Base-by-base conservation (phyloP, 2,797 vertebrate species). In the Cygnus olor region DNA sequence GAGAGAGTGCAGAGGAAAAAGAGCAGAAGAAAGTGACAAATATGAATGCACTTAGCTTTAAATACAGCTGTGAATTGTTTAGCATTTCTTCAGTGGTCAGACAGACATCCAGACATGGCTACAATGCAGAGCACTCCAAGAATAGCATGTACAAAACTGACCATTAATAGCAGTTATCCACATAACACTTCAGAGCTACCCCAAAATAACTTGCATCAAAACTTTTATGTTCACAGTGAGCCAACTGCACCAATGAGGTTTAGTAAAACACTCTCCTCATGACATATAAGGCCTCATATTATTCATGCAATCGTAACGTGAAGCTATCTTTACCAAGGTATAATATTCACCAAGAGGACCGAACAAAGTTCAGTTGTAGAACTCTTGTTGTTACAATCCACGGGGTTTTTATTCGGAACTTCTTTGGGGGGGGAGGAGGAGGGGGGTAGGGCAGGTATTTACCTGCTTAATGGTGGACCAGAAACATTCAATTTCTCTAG, bases 391-490 rank as follows among this genome's bases (percentile, higher is more conserved):
- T 42, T 60, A 65, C 1, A 7, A 28, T 51, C 44, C 44, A 45
- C 58, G 2, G 51, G 38, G 11, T 42, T 76, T 80, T 61, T 42
- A 83, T 47, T 77, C 58, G 40, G 45, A 86, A 42, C 51, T 10
- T 27, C 11, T 22, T 19, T 51, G 49, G 24, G 38, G 38, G 38
- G 38, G 49, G 22, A 24, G 49, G 47, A 25, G 47, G 47, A 49
- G 24, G 49, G 24, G 49, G n/a, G n/a, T n/a, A n/a, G n/a, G n/a
- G n/a, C n/a, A 14, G 24, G 49, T 51, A 25, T 69, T 83, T 78
- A 98, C 99, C 98, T 99, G 99, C 69, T 99, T 98, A 25, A 99
- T 98, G 89, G 98, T 99, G 34, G 98, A 98, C 99, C 99, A 99
- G 87, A 99, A 99, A 81, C 97, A 98, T 72, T 99, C 98, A 38